Percentiles rank a stretch among this genome's conserved stretches.
phyloP scores from a whole-genome alignment of 2,888 invertebrate species.

The Spodoptera littoralis region DNA sequence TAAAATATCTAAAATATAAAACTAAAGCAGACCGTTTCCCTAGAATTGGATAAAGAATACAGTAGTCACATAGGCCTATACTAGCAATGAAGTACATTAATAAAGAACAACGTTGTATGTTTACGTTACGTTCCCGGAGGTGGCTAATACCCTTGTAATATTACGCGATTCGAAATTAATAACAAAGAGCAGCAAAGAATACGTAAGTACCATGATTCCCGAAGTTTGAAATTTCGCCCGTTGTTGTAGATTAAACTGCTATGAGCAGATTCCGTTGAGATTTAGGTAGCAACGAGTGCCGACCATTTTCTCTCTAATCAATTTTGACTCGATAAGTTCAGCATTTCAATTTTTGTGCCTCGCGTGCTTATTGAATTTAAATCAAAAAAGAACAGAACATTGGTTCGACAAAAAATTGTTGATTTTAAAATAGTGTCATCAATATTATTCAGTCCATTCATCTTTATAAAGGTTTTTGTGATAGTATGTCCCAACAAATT shows the following conservation, averaged over 20 bases:
- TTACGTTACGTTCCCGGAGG: constrained; percentile 1
- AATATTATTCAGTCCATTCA: too few species aligned
- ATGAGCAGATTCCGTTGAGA: constrained; percentile 47
- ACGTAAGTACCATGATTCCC: constrained; percentile 35
- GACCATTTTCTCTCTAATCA: constrained; percentile 42
- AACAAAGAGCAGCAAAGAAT: constrained; percentile 46
- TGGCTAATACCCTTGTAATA: constrained; percentile 29
- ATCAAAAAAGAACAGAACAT: neutral
- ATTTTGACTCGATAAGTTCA: constrained; percentile 44
- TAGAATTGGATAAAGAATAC: too few species aligned
- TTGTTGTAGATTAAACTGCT: constrained; percentile 52
- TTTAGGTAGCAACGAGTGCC: constrained; percentile 35
- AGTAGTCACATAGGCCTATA: too few species aligned
- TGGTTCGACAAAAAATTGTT: neutral
- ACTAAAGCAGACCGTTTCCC: too few species aligned
- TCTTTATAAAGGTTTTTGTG: too few species aligned
- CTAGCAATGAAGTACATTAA: too few species aligned
- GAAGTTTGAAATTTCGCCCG: constrained; percentile 40
- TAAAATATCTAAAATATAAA: too few species aligned
- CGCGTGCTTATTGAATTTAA: constrained; percentile 24
- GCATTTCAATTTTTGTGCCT: constrained; percentile 35
- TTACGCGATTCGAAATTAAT: constrained; percentile 38
- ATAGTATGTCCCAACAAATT: too few species aligned
- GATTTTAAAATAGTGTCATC: neutral
- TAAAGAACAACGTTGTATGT: neutral